Conservation (phyloP, 2,888 invertebrate species). For the Lasioglossum leucozonium region DNA sequence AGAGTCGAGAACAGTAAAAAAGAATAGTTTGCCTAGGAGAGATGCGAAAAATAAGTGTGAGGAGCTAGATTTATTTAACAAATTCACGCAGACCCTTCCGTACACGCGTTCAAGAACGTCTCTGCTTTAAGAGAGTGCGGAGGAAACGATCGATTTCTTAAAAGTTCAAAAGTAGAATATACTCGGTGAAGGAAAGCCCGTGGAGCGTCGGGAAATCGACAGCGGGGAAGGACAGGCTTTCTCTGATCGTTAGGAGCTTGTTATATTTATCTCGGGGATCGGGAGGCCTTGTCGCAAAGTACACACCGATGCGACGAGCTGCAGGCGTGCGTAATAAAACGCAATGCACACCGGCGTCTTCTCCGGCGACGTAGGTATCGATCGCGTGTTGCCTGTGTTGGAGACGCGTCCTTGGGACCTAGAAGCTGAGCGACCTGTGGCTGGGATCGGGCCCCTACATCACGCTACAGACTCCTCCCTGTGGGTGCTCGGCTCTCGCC, state of each 20-base stretch:
- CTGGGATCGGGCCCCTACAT: background rate
- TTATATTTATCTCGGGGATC: slow-evolving; percentile 46
- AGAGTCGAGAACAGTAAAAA: no score
- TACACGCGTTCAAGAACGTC: background rate
- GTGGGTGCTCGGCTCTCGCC: background rate
- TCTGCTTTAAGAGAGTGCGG: background rate
- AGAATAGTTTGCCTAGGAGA: no score
- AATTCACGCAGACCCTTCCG: background rate
- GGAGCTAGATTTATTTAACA: background rate
- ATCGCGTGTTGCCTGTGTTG: slow-evolving; percentile 16
- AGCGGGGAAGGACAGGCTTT: background rate
- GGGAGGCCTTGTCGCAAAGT: slow-evolving; percentile 2
- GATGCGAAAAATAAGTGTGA: no score
- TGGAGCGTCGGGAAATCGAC: background rate
- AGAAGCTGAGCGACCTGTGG: background rate
- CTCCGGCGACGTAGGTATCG: slow-evolving; percentile 3
- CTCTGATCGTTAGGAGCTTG: slow-evolving; percentile 27
- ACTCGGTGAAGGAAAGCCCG: background rate
- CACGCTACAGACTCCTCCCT: background rate
- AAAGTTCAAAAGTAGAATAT: background rate
- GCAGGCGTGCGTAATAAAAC: slow-evolving; percentile 54
- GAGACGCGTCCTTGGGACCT: background rate
- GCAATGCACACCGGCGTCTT: slow-evolving; percentile 9
- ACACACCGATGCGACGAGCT: slow-evolving; percentile 21
- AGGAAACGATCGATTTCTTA: background rate